These are phyloP conservation scores for Scolopax bukidnonensis DNA, from an alignment of 2,797 vertebrate genomes.

Conservation along the genomic window DNA sequence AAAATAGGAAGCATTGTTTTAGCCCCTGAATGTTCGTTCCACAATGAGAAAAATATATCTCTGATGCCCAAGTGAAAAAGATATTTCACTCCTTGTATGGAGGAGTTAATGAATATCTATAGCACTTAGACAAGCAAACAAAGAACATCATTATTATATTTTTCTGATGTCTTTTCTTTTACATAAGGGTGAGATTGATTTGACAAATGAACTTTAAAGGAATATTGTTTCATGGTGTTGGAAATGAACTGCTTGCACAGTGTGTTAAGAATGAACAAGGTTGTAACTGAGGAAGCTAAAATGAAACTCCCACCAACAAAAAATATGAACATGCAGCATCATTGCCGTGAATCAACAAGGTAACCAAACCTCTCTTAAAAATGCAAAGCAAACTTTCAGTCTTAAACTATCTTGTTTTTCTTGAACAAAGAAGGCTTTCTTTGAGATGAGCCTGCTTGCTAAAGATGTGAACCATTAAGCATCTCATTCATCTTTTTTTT, in stretches of 20 bases:
- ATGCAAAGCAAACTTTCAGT: constrained; percentile 31
- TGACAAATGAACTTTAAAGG: constrained; percentile 31
- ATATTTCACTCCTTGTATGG: neutral
- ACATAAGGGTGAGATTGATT: neutral
- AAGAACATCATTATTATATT: neutral
- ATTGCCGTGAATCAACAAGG: neutral
- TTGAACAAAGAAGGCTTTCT: constrained; percentile 48
- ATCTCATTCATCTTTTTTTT: neutral
- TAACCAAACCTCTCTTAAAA: constrained; percentile 42
- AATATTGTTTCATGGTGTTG: neutral
- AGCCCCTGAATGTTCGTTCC: neutral
- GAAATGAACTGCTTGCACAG: constrained; percentile 5
- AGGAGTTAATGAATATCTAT: constrained; percentile 17
- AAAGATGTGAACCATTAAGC: neutral
- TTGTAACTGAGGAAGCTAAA: constrained; percentile 25
- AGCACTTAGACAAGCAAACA: constrained; percentile 21
- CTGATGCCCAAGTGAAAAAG: neutral
- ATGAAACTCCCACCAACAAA: constrained; percentile 36
- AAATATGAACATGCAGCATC: neutral
- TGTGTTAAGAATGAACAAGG: constrained; percentile 19
- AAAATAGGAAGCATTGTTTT: constrained; percentile 13
- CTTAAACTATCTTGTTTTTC: constrained; percentile 31
- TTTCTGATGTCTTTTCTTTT: constrained; percentile 1
- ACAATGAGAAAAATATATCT: neutral
- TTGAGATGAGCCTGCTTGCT: neutral